phyloP scores from a whole-genome alignment of 2,113 vertebrate species.

The Barbus barbus region DNA sequence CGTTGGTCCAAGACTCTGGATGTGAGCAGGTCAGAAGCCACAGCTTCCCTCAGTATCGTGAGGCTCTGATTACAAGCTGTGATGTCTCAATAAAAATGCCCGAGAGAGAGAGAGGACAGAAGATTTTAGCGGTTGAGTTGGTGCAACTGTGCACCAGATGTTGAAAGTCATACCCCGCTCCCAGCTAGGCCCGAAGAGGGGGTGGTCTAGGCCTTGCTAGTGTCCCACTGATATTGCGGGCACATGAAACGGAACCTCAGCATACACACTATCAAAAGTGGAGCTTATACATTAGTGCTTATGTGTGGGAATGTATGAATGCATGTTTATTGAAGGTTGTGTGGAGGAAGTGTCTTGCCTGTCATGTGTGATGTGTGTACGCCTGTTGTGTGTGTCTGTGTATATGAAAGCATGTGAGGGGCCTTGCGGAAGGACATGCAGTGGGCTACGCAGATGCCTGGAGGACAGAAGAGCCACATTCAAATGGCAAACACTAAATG shows the following conservation, averaged over 20 bases:
- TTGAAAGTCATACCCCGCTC: constrained; percentile 62
- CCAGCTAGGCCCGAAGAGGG: constrained; percentile 34
- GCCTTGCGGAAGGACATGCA: constrained; percentile 64
- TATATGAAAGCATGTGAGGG: constrained; percentile 69
- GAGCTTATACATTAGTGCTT: constrained; percentile 18
- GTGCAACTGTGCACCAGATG: constrained; percentile 80
- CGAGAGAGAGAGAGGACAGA: constrained; percentile 26
- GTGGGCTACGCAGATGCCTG: constrained; percentile 58
- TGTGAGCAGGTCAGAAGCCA: constrained; percentile 70
- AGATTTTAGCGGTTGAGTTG: constrained; percentile 63
- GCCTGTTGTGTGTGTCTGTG: constrained; percentile 49
- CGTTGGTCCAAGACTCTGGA: constrained; percentile 60
- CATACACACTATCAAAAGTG: constrained; percentile 36
- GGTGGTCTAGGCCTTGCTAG: constrained; percentile 56
- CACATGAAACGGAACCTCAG: constrained; percentile 40
- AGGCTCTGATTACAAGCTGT: constrained; percentile 71
- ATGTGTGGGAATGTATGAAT: constrained; percentile 51
- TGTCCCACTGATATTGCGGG: constrained; percentile 40
- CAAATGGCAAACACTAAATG: not conserved
- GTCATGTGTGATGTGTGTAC: constrained; percentile 38
- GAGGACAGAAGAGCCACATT: constrained; percentile 57
- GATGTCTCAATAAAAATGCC: constrained; percentile 70
- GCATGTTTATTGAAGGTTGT: constrained; percentile 54
- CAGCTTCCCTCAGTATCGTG: constrained; percentile 65
- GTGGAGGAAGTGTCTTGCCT: constrained; percentile 37